Evolutionary conservation across 2,888 invertebrate genomes (phyloP).

Genomic region (Petrolisthes cinctipes): DNA sequence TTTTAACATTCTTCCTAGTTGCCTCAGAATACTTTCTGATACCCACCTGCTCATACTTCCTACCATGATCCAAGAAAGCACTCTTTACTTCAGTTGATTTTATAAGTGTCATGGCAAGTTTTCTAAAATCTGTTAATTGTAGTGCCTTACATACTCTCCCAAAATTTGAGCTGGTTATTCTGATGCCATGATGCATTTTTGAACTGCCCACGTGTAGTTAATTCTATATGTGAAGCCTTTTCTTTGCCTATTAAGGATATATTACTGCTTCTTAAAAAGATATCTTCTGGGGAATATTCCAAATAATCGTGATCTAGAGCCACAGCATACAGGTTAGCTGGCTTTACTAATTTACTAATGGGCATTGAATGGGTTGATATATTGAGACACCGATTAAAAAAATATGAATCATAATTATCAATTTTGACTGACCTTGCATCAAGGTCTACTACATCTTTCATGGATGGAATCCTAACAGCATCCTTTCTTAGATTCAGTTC

Average conservation of each 20-base stretch:
- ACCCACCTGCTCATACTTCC: background rate
- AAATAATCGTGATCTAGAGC: too few relatives aligned
- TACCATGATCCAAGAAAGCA: background rate
- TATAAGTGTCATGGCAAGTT: too few relatives aligned
- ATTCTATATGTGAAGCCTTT: background rate
- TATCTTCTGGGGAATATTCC: too few relatives aligned
- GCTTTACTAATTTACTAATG: background rate
- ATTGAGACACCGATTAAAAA: background rate
- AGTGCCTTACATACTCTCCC: background rate
- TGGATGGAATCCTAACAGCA: too few relatives aligned
- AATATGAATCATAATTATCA: background rate
- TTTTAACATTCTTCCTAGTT: too few relatives aligned
- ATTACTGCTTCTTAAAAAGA: background rate
- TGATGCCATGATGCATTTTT: background rate
- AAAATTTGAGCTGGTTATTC: background rate
- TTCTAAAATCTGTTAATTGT: background rate
- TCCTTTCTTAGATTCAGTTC: too few relatives aligned
- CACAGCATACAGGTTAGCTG: too few relatives aligned
- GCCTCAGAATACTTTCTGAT: too few relatives aligned
- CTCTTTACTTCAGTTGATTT: too few relatives aligned
- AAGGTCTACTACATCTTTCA: too few relatives aligned
- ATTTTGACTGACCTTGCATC: background rate
- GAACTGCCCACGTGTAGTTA: background rate
- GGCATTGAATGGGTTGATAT: background rate
- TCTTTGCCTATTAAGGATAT: background rate